A percentile compares a stretch with the other conserved stretches of the same genome.
Evolutionary conservation across 2,797 vertebrate genomes (phyloP).

Genomic region (Craterocephalus amniculus): DNA sequence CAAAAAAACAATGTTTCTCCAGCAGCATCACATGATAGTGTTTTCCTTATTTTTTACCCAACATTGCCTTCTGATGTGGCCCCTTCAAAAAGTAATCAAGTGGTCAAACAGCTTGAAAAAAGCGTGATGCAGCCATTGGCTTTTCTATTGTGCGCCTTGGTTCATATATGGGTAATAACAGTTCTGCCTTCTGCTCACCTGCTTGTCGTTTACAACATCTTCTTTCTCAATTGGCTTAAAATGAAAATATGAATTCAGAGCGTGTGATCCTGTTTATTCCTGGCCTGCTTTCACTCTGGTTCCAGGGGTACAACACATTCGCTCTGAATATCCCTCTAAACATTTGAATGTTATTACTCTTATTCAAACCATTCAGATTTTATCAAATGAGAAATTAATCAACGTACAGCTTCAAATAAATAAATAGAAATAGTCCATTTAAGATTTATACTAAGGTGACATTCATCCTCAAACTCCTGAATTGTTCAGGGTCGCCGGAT

Average conservation of each 20-base stretch:
- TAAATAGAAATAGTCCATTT: not conserved
- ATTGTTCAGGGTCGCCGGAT: not conserved
- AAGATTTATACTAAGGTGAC: not conserved
- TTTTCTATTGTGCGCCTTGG: constrained; percentile 58
- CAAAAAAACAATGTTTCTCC: constrained; percentile 46
- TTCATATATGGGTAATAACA: constrained; percentile 66
- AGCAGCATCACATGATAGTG: constrained; percentile 46
- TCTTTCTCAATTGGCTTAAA: constrained; percentile 48
- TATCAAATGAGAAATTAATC: not conserved
- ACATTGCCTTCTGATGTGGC: constrained; percentile 65
- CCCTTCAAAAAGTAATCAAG: constrained; percentile 75
- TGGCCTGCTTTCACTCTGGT: constrained; percentile 2
- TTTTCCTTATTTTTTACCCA: constrained; percentile 62
- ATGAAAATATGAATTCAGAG: constrained; percentile 21
- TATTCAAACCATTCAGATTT: not conserved
- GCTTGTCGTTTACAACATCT: constrained; percentile 57
- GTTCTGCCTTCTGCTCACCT: constrained; percentile 66
- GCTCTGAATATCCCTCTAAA: not conserved
- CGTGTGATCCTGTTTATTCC: constrained; percentile 23
- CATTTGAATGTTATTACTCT: not conserved
- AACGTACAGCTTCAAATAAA: not conserved
- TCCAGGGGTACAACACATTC: not conserved
- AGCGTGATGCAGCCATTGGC: constrained; percentile 35
- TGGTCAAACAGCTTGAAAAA: constrained; percentile 67
- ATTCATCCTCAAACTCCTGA: not conserved